Evolutionary conservation across 2,797 vertebrate genomes (phyloP), one percentile per base, ranked within the genome.

Genomic region (Brachyalestes nurse): DNA sequence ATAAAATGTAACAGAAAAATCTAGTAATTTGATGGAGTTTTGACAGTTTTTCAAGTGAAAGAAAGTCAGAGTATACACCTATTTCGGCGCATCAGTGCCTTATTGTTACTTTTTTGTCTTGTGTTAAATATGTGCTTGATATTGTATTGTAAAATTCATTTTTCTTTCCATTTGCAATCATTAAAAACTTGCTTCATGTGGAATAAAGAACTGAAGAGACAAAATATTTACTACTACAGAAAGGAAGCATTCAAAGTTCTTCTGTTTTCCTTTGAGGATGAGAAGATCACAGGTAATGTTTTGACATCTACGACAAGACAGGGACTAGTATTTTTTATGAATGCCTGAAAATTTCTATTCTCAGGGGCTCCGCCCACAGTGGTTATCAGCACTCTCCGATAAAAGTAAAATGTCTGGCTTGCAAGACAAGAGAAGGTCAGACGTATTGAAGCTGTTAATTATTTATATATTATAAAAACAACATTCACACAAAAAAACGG

Each of bases 401-500:
- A 14, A 49, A 49, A 49, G 47, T 49, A 8, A 51, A 12, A 51
- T 13, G 13, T 51, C 47, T 51, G 47, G 10, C 47, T 51, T 13
- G 12, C 13, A 14, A 51, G 13, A 51, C 47, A 51, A 51, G 47
- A 14, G 13, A 16, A 16, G 10, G 13, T 51, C 13, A 51, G 47
- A 13, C 47, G 9, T 13, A 61, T 2, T 10, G 60, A 64, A 64
- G 28, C 12, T 64, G 61, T 51, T 45, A 21, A 23, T 47, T 47
- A 13, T 13, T 51, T 34, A 73, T 14, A 70, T 61, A 64, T 51
- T 14, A 60, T 25, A 38, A 64, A 64, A 28, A 28, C 8, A 23
- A 12, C n/a, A 47, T 13, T 16, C 57, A 72, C 75, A 51, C 42
- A 4, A 62, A 83, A 60, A 85, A 79, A 53, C 47, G 58, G 55